A percentile compares a stretch with the other conserved stretches of the same genome.
Conservation (phyloP, 2,797 vertebrate genomes). For the Ispidina lecontei region DNA sequence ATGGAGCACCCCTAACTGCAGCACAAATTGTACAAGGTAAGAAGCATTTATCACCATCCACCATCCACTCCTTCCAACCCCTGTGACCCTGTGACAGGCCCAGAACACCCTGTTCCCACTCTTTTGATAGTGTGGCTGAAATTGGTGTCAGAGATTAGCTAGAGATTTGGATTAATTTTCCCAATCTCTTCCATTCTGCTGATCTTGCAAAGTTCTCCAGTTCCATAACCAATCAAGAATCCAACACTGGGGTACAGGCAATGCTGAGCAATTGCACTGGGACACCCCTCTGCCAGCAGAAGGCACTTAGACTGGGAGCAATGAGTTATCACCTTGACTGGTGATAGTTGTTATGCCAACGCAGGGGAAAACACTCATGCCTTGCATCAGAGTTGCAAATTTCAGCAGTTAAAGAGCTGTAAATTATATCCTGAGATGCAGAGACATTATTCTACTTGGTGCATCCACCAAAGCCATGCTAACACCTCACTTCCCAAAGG, state of each 20-base stretch:
- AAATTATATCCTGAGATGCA: not conserved
- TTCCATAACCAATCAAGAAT: not conserved
- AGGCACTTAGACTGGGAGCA: not conserved
- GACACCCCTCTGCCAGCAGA: not conserved
- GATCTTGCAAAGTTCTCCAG: not conserved
- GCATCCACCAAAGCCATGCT: not conserved
- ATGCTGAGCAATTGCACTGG: not conserved
- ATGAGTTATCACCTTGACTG: not conserved
- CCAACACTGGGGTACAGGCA: rapidly evolving
- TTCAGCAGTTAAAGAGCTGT: not conserved
- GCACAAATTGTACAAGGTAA: not conserved
- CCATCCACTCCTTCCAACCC: not conserved
- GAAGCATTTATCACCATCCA: not conserved
- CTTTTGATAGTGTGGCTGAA: not conserved
- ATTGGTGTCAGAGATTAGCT: not conserved
- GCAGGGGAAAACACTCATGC: not conserved
- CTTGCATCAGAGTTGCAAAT: not conserved
- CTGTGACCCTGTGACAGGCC: not conserved
- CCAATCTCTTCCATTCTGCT: not conserved
- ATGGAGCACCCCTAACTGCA: not conserved
- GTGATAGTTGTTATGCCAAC: not conserved
- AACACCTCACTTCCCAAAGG: not conserved
- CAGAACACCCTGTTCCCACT: not conserved
- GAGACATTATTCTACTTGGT: not conserved
- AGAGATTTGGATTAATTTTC: not conserved